phyloP scores from a whole-genome alignment of 30 jellyfish, hydroid and myxozoan species.

The Nemopilema nomurai region DNA sequence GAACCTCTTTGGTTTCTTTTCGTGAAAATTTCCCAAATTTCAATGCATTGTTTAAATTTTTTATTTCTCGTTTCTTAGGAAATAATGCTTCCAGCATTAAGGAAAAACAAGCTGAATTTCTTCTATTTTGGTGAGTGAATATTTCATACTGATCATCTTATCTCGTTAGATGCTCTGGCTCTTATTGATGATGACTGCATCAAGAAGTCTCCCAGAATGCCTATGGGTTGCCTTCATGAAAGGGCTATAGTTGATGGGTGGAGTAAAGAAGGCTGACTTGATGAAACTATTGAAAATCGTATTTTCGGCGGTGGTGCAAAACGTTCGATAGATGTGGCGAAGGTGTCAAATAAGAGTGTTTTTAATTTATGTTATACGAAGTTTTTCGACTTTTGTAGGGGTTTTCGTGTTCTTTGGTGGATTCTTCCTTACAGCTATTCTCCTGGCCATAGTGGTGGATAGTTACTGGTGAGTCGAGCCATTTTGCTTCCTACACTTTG shows the following conservation, averaged over 20 bases:
- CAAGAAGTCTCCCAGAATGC: no score
- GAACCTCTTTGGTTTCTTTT: neutral
- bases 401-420: conserved; percentile 79
- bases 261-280: no score
- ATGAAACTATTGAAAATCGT: no score
- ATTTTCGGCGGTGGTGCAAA: no score
- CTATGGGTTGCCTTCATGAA: no score
- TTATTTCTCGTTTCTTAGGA: conserved; percentile 38
- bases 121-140: conserved; percentile 75
- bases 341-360: no score
- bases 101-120: conserved; percentile 48
- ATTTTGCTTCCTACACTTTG: no score
- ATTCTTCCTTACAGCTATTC: conserved; percentile 77
- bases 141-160: neutral
- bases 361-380: no score
- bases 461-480: conserved; percentile 72
- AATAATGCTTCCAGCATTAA: conserved; percentile 82
- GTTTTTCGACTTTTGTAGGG: conserved; percentile 33
- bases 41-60: no score
- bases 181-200: no score
- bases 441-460: conserved; percentile 83
- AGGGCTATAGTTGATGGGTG: no score
- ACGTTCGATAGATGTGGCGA: no score
- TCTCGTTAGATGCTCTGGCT: neutral
- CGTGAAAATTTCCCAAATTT: neutral